Percentiles rank a stretch among this genome's conserved stretches.
Evolutionary conservation across 2,888 invertebrate genomes (phyloP).

Genomic region (Globia sparganii): DNA sequence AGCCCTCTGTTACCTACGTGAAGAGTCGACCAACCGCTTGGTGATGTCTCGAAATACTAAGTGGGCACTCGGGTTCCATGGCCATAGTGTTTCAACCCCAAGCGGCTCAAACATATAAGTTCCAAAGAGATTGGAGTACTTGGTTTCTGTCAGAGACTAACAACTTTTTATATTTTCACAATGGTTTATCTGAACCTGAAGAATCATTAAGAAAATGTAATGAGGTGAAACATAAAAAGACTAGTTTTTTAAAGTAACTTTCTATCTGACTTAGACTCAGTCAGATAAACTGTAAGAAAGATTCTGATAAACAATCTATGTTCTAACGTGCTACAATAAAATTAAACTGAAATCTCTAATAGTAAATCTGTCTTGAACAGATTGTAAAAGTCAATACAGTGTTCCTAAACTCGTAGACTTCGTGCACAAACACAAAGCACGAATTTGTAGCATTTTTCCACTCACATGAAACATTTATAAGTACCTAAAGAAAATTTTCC

Average conservation of each 20-base stretch:
- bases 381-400: constrained; percentile 13
- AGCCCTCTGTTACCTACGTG: no score
- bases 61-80: no score
- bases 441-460: constrained; percentile 6
- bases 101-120: no score
- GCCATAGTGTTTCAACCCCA: no score
- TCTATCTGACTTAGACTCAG: not conserved
- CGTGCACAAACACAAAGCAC: not conserved
- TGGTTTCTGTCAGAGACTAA: not conserved
- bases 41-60: no score
- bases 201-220: not conserved
- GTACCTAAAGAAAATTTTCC: constrained; percentile 15
- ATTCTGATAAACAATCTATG: not conserved
- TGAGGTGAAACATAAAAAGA: not conserved
- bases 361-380: constrained; percentile 9
- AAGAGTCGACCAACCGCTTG: no score
- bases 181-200: not conserved
- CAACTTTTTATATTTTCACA: not conserved
- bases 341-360: not conserved
- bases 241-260: not conserved
- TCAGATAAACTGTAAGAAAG: not conserved
- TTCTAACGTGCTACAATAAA: not conserved
- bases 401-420: not conserved
- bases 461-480: constrained; percentile 12
- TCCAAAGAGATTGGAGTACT: no score